Base-by-base conservation (phyloP, 2,888 invertebrate genomes). In the Macaria liturata region DNA sequence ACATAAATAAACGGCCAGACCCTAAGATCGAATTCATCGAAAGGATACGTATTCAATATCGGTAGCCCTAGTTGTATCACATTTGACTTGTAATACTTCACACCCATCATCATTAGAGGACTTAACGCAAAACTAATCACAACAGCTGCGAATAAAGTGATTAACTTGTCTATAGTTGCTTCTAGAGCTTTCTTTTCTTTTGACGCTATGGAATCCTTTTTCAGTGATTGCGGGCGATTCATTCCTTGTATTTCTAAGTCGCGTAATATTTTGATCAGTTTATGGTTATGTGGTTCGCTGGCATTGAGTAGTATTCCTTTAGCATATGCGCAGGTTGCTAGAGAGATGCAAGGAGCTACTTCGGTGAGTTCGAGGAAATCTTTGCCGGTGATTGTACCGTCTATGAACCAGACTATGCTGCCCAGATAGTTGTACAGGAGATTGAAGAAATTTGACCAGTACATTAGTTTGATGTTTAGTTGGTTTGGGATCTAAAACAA, bases 1-100 rank as follows among this genome's bases (percentile, higher is more conserved):
- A 83, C 8, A 60, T 83, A 87, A 1, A 81, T 75, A 51, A 76
- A 75, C 1, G 86, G 87, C 77, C 80, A 88, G 49, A 75, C 71
- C 43, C 61, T 75, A 0, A 78, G 59, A 44, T 80, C 72, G 39
- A 71, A 76, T 7, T 78, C 59, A 66, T 87, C 74, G 52, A 88
- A 85, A 0, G 87, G 88, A 73, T 86, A 88, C n/a, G 74, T 46
- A 30, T 81, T 67, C 0, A 77, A 56, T 58, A 84, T 83, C 0
- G 86, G 87, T 20, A 86, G 51, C 9, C 76, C 42, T 20, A 81
- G 61, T 5, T 80, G 72, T 0, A 83, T 5, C 46, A 79, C 68
- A 1, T 72, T 70, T 0, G 75, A 78, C 20, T 70, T 69, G 7
- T 61, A 65, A 69, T 84, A 88, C 5, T 76, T 80, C 0, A 77